Base-by-base conservation (phyloP, 2,113 vertebrate species). In the Poecile atricapillus region DNA sequence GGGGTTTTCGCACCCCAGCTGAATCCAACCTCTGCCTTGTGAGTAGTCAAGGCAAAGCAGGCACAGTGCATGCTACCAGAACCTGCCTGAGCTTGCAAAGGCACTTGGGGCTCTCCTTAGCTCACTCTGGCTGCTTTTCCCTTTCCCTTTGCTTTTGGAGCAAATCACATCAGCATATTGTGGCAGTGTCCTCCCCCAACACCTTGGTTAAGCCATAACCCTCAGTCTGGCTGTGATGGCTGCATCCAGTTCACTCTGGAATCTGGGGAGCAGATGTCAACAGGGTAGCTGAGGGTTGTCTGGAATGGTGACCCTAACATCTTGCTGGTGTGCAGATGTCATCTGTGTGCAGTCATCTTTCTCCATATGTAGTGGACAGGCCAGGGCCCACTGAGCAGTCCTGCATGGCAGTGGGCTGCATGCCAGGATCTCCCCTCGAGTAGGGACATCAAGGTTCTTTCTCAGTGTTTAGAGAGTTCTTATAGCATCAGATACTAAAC, bases 141-240 rank as follows among this genome's bases (percentile, higher is more conserved):
- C 33, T 77, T 69, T 55, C 13, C 2, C 77, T 78, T 76, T 27
- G 8, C 3, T 39, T 3, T 3, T 15, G 37, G 21, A 84, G 24
- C 13, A 18, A 49, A 80, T 27, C 11, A 22, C 5, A 1, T 9
- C 10, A 55, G 2, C 7, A 43, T 3, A 16, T 25, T 46, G 20
- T 31, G 33, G 15, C 8, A 13, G 18, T 35, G 30, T 27, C 78
- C n/a, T 55, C 11, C 17, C 19, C 15, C 21, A 55, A 0, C 2
- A 2, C 9, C 0, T 0, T n/a, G 17, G 8, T 60, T 31, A 43
- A 52, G 39, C 28, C 20, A 28, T 15, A 52, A 39, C 16, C 37
- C 12, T 59, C 46, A 46, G 24, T 4, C 17, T 35, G 15, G 20
- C n/a, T n/a, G 13, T 30, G 39, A 30, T 52, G 53, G 15, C 20